A percentile compares a stretch with the other conserved stretches of the same genome.
Conservation (phyloP, 2,113 vertebrate species). For the Pyrgilauda ruficollis region DNA sequence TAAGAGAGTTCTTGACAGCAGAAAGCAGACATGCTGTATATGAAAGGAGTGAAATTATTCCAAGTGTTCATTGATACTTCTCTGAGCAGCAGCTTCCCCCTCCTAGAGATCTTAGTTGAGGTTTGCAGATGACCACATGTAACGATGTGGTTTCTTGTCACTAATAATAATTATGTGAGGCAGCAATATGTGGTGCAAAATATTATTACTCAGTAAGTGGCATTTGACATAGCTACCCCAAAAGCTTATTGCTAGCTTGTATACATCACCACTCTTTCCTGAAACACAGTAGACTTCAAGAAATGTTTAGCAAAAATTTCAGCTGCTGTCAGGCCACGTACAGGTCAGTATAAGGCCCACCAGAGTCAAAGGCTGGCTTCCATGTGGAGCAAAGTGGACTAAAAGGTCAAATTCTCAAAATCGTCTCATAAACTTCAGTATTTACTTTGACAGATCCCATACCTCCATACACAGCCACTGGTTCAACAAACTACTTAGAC, state of each 20-base stretch:
- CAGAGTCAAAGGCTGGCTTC: background rate
- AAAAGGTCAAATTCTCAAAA: background rate
- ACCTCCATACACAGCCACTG: rapidly evolving
- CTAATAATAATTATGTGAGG: background rate
- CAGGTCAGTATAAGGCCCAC: background rate
- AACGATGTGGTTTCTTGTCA: constrained; percentile 53
- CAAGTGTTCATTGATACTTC: background rate
- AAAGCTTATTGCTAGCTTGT: background rate
- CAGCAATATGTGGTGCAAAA: background rate
- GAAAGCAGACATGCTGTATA: background rate
- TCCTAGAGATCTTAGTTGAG: constrained; percentile 16
- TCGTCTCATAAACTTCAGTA: background rate
- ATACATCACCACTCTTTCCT: background rate
- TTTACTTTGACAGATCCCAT: background rate
- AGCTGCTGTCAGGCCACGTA: background rate
- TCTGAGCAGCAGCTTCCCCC: background rate
- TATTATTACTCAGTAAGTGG: background rate
- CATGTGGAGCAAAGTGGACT: background rate
- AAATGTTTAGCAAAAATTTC: background rate
- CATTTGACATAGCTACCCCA: background rate
- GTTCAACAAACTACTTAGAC: background rate
- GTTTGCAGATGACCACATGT: constrained; percentile 38
- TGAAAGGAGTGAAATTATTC: background rate
- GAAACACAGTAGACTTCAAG: background rate
- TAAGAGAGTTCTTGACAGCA: background rate